Evolutionary conservation across 2,113 vertebrate species (phyloP).

Genomic region (Perca fluviatilis): DNA sequence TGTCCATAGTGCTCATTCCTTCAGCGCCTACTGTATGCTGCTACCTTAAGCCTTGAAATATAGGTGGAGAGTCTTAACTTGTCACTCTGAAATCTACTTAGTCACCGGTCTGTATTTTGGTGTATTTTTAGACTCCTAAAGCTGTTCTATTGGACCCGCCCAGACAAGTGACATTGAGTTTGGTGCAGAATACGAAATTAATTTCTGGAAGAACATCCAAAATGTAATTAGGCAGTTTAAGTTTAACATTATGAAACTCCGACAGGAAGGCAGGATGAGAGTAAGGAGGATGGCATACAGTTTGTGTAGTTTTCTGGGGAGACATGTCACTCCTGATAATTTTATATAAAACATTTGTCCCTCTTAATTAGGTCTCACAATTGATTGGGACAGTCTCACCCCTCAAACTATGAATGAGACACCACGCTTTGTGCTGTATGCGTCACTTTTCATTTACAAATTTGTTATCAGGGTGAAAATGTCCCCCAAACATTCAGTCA

Average conservation of each 20-base stretch:
- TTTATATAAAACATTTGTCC: background rate
- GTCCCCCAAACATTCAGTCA: background rate
- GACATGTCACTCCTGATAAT: background rate
- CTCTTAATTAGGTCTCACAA: background rate
- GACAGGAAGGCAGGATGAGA: background rate
- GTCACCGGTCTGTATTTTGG: too few relatives aligned
- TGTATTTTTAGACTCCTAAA: too few relatives aligned
- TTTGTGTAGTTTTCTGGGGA: background rate
- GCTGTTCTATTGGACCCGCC: background rate
- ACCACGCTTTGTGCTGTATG: too few relatives aligned
- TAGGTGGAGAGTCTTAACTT: background rate
- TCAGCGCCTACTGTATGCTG: too few relatives aligned
- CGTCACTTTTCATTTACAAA: background rate
- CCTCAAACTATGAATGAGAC: background rate
- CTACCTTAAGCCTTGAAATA: background rate
- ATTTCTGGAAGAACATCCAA: background rate
- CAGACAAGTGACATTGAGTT: background rate
- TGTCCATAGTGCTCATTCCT: too few relatives aligned
- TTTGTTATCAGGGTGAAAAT: background rate
- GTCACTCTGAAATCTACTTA: too few relatives aligned
- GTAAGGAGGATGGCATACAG: background rate
- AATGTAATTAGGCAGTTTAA: background rate
- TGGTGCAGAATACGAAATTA: background rate
- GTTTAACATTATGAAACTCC: background rate
- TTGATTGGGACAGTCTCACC: background rate